These are phyloP conservation scores for Mythimna pallens DNA, from an alignment of 2,888 invertebrate genomes.

Conservation along the genomic window DNA sequence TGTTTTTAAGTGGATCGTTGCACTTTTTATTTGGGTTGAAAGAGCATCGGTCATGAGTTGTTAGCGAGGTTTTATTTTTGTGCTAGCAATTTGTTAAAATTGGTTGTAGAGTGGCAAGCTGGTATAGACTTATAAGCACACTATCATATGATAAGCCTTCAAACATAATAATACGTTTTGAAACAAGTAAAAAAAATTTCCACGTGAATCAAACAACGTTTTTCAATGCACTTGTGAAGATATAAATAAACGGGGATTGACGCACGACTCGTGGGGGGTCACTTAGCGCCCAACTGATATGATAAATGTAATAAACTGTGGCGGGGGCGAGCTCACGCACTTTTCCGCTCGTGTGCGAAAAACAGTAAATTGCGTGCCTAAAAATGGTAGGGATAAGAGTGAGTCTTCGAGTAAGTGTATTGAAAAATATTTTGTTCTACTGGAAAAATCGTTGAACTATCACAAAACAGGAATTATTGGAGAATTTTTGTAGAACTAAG, in stretches of 20 bases:
- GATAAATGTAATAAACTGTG: too few species aligned
- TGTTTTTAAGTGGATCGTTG: slow-evolving; percentile 44
- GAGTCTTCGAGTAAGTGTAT: too few species aligned
- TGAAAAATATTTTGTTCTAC: background rate
- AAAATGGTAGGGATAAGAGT: too few species aligned
- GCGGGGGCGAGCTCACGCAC: too few species aligned
- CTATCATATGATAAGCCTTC: background rate
- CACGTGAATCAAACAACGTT: too few species aligned
- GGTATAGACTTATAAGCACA: background rate
- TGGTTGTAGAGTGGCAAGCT: background rate
- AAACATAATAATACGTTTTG: background rate
- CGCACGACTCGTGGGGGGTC: too few species aligned
- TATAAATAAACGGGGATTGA: too few species aligned
- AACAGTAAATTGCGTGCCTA: too few species aligned
- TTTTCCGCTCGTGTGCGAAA: too few species aligned
- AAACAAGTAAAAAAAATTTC: too few species aligned
- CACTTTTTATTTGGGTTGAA: slow-evolving; percentile 43
- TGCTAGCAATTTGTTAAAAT: background rate
- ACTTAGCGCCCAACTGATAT: too few species aligned
- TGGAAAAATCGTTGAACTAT: background rate
- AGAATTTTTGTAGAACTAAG: background rate
- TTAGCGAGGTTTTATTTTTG: slow-evolving; percentile 1
- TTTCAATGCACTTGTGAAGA: too few species aligned
- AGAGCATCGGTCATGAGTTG: slow-evolving; percentile 8
- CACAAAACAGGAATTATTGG: background rate